These are phyloP conservation scores for Nephotettix cincticeps DNA, from an alignment of 1,140 invertebrate genomes.

Conservation along the genomic window DNA sequence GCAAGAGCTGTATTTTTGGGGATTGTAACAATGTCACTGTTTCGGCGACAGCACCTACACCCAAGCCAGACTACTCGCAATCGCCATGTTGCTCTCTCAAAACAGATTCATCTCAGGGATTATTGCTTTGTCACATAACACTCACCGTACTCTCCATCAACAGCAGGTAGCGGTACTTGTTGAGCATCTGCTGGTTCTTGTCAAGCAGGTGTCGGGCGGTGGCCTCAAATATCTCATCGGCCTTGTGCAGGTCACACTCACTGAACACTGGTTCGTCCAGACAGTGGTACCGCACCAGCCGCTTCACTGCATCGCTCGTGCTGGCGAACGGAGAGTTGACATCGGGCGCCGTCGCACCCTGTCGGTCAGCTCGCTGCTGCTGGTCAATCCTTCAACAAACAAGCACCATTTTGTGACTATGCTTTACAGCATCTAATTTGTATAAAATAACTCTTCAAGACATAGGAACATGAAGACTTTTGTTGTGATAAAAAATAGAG, in stretches of 20 bases:
- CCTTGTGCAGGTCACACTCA: constrained; percentile 67
- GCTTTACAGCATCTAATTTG: too few relatives aligned
- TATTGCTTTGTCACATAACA: too few relatives aligned
- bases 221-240: constrained; percentile 74
- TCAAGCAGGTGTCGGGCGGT: constrained; percentile 70
- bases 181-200: constrained; percentile 72
- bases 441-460: too few relatives aligned
- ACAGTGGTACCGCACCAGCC: constrained; percentile 80
- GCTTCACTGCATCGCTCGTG: constrained; percentile 74
- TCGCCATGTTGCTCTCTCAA: too few relatives aligned
- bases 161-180: constrained; percentile 77
- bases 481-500: too few relatives aligned
- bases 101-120: too few relatives aligned
- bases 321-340: constrained; percentile 70
- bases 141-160: constrained; percentile 82
- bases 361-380: constrained; percentile 76
- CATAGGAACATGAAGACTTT: too few relatives aligned
- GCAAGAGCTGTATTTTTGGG: too few relatives aligned
- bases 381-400: constrained; percentile 61
- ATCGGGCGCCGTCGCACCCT: constrained; percentile 73
- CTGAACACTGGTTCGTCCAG: constrained; percentile 67
- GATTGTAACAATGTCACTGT: too few relatives aligned
- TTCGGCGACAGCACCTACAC: too few relatives aligned
- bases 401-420: not conserved
- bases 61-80: too few relatives aligned